A percentile compares a stretch with the other conserved stretches of the same genome.
phyloP scores from a whole-genome alignment of 30 jellyfish, hydroid and myxozoan species.

The Mastigias papua region DNA sequence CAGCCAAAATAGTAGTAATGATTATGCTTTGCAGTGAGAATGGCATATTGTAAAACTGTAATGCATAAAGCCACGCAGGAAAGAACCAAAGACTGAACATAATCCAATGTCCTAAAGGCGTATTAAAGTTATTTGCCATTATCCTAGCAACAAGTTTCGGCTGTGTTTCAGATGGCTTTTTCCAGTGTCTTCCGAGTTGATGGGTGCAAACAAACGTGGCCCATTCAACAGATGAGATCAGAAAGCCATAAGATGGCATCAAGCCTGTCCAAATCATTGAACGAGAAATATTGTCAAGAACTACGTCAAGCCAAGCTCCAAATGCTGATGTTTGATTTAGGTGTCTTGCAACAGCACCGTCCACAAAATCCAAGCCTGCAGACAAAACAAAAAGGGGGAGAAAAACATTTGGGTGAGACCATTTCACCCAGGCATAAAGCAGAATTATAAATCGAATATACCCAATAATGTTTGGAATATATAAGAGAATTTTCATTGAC shows the following conservation, averaged over 20 bases:
- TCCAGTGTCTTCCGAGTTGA: slow-evolving; percentile 78
- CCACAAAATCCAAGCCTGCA: slow-evolving; percentile 65
- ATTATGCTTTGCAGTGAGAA: background rate
- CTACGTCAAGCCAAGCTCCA: slow-evolving; percentile 94
- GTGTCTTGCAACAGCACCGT: slow-evolving; percentile 83
- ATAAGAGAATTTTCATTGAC: background rate
- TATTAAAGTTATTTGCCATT: slow-evolving; percentile 61
- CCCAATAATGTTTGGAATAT: slow-evolving; percentile 67
- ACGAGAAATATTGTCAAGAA: slow-evolving; percentile 74
- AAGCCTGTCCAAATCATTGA: slow-evolving; percentile 77
- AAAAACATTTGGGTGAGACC: slow-evolving; percentile 44
- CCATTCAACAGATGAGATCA: slow-evolving; percentile 79
- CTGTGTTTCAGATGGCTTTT: slow-evolving; percentile 29
- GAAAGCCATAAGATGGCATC: slow-evolving; percentile 66
- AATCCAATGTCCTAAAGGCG: slow-evolving; percentile 59
- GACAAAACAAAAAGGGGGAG: slow-evolving; percentile 35
- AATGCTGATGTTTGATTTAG: slow-evolving; percentile 72
- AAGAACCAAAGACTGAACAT: slow-evolving; percentile 67
- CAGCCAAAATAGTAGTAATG: slow-evolving; percentile 1
- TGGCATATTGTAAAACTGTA: background rate
- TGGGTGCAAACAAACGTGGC: slow-evolving; percentile 83
- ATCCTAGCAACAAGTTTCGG: slow-evolving; percentile 49
- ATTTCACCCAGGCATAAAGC: slow-evolving; percentile 1
- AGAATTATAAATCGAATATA: slow-evolving; percentile 21
- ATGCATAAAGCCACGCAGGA: slow-evolving; percentile 71